Conservation (phyloP, 2,888 invertebrate species). For the Tipula lateralis region DNA sequence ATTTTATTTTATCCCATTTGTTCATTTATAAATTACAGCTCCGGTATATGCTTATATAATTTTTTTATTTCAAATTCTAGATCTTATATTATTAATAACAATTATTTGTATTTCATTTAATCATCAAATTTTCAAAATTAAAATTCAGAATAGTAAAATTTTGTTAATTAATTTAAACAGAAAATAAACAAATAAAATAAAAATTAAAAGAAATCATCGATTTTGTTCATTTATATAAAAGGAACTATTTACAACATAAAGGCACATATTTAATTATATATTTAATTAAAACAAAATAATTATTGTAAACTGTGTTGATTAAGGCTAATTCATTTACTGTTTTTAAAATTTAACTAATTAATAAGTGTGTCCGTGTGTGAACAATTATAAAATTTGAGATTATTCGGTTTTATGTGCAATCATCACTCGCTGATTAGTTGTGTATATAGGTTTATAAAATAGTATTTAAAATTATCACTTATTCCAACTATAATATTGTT, state of each 20-base stretch:
- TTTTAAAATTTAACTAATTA: background rate
- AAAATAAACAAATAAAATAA: background rate
- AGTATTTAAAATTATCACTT: background rate
- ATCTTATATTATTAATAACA: background rate
- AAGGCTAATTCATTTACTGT: background rate
- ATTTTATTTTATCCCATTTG: background rate
- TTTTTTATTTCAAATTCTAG: background rate
- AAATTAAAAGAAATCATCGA: background rate
- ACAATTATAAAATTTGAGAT: background rate
- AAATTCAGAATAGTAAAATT: background rate
- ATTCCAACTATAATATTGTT: background rate
- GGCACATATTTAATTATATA: background rate
- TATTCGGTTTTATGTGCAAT: conserved; percentile 15
- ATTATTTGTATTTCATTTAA: background rate
- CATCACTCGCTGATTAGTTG: background rate
- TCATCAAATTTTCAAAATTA: background rate
- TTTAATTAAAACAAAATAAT: background rate
- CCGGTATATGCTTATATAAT: background rate
- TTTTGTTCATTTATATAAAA: background rate
- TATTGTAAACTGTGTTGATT: background rate
- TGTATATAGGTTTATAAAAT: background rate
- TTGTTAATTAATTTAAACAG: background rate
- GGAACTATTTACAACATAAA: conserved; percentile 24
- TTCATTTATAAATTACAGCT: conserved; percentile 3
- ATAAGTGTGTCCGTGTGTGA: too few species aligned